Evolutionary conservation across 2,888 invertebrate species (phyloP), one percentile per base, ranked within the genome.

Genomic region (Helicoverpa assulta): DNA sequence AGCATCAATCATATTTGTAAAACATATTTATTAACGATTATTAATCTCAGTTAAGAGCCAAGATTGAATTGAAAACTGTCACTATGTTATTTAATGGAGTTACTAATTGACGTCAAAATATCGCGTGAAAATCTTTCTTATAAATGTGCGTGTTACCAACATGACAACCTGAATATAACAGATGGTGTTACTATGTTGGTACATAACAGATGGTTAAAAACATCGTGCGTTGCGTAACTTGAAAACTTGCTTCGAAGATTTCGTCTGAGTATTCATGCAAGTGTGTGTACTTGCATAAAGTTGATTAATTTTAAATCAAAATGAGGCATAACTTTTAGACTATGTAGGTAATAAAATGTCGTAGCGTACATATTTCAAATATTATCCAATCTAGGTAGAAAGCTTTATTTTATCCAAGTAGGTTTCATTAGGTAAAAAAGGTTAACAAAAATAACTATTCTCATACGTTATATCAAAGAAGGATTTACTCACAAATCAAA

Each of bases 171-270:
- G 63, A 73, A 66, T 64, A 63, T 79, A 73, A 82, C 67, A 82
- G 74, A 80, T 81, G 74, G 78, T 71, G 67, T 62, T 58, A 67
- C 70, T 61, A 68, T 67, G 75, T 78, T 75, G 63, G 70, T 74
- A 65, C 68, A 70, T 65, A 79, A 72, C 80, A 76, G 69, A 72
- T 80, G 80, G 67, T 72, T 67, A 55, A 67, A 76, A 73, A 76
- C 63, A 73, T 72, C 77, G 19, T 40, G 8, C 19, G 60, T 81
- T 82, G 69, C 80, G 82, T 80, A 82, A 81, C 63, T 58, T 54
- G 40, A 74, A 79, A 80, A 82, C 68, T 71, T 65, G 81, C 69
- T 78, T 69, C 43, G 21, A 59, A 74, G 56, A 70, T 73, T 79
- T 80, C 59, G n/a, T 70, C 56, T 66, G 52, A 58, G 59, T 61